phyloP scores from a whole-genome alignment of 2,888 invertebrate species.

The Ophonus ardosiacus region DNA sequence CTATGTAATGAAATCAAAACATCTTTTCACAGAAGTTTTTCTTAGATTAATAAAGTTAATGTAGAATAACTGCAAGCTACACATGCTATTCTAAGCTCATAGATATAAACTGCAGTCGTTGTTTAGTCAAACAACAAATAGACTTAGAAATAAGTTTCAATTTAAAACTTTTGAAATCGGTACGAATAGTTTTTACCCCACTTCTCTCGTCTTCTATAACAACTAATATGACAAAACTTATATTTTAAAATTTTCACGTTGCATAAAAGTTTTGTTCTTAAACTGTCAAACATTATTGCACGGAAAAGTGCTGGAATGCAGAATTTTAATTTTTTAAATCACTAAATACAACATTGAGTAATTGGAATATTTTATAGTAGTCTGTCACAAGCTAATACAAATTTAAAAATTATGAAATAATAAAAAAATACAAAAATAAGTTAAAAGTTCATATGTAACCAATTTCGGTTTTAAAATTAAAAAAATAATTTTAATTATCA shows the following conservation, averaged over 20 bases:
- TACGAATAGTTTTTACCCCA: slow-evolving; percentile 2
- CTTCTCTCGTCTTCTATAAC: slow-evolving; percentile 5
- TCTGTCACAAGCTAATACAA: too few species aligned
- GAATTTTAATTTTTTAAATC: background rate
- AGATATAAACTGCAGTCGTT: slow-evolving; percentile 14
- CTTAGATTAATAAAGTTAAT: slow-evolving; percentile 24
- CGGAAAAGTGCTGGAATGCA: background rate
- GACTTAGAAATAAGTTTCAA: slow-evolving; percentile 30
- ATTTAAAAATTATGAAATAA: too few species aligned
- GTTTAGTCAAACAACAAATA: slow-evolving; percentile 35
- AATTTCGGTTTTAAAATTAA: too few species aligned
- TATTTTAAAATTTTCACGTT: slow-evolving; percentile 33
- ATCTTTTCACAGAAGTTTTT: slow-evolving; percentile 11
- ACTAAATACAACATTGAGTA: background rate
- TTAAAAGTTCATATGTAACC: too few species aligned
- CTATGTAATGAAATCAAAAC: slow-evolving; percentile 32
- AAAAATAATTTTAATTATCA: too few species aligned
- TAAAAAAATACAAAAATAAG: too few species aligned
- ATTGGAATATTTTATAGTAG: background rate
- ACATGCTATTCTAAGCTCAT: background rate
- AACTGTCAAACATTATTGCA: slow-evolving; percentile 37
- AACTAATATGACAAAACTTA: slow-evolving; percentile 46
- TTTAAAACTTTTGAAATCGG: slow-evolving; percentile 45
- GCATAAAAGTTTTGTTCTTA: slow-evolving; percentile 39
- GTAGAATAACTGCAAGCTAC: background rate